Percentiles rank a stretch among this genome's conserved stretches.
Conservation (phyloP, 2,113 vertebrate species). For the Alethe castanea region DNA sequence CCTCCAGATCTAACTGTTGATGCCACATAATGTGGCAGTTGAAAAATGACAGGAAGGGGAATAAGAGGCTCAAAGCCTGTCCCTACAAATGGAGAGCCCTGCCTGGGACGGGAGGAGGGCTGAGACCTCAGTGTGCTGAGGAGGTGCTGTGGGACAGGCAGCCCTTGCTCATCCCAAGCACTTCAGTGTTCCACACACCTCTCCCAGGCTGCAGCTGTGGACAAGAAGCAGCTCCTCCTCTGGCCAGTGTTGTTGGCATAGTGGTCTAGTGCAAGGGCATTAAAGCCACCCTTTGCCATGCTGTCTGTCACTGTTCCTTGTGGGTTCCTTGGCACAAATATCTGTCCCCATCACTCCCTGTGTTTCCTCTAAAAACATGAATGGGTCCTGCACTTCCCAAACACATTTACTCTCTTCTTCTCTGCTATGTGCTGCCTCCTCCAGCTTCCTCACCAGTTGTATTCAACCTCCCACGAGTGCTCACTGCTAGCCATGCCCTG, state of each 20-base stretch:
- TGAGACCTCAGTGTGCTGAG: not conserved
- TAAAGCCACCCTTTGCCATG: not conserved
- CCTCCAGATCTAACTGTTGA: not conserved
- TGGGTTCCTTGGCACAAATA: not conserved
- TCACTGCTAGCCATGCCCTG: not conserved
- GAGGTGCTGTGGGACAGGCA: not conserved
- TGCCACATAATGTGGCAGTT: not conserved
- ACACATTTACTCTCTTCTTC: not conserved
- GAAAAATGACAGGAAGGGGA: not conserved
- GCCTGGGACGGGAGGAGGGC: not conserved
- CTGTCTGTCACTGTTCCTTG: not conserved
- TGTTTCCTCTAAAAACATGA: not conserved
- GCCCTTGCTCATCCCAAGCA: not conserved
- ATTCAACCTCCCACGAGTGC: fast-evolving
- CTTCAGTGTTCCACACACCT: fast-evolving
- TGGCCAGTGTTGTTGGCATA: not conserved
- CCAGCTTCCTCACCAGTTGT: not conserved
- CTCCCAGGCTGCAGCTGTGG: not conserved
- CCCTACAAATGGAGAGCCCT: not conserved
- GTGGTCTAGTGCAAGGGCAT: not conserved
- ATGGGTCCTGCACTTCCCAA: not conserved
- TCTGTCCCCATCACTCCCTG: not conserved
- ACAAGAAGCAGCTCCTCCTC: not conserved
- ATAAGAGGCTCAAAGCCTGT: not conserved
- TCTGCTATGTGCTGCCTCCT: not conserved